Conservation (phyloP, 2,113 vertebrate species). For the Lophochroa leadbeateri region DNA sequence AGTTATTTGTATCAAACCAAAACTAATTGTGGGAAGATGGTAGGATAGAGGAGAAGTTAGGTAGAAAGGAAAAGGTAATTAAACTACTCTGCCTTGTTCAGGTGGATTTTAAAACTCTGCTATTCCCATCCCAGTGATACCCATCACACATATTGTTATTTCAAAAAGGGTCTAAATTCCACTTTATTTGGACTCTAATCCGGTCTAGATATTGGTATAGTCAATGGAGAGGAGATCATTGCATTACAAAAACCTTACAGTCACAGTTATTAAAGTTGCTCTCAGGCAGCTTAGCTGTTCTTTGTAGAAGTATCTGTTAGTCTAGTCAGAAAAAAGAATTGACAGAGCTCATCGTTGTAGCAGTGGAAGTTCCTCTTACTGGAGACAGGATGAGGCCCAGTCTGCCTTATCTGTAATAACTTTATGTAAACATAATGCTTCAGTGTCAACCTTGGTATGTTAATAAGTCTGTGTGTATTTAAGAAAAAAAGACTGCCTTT, state of each 20-base stretch:
- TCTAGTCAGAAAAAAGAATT: not conserved
- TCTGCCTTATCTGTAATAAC: not conserved
- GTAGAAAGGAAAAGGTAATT: not conserved
- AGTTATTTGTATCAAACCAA: not conserved
- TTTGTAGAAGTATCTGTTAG: not conserved
- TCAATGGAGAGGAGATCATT: not conserved
- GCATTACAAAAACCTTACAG: not conserved
- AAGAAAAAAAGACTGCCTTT: not conserved
- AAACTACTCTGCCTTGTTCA: not conserved
- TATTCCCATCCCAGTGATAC: not conserved
- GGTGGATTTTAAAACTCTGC: not conserved
- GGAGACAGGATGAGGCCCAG: not conserved
- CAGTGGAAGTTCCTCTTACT: not conserved
- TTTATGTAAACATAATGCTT: not conserved
- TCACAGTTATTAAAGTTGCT: not conserved
- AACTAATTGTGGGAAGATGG: not conserved
- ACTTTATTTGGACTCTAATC: not conserved
- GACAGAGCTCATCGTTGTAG: fast-evolving
- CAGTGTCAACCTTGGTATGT: not conserved
- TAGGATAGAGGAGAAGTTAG: not conserved
- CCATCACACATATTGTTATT: not conserved
- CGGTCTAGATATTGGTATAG: not conserved
- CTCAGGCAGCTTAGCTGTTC: not conserved
- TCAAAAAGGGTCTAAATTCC: not conserved
- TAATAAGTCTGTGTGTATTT: not conserved